Evolutionary conservation across 1,140 invertebrate genomes (phyloP).

Genomic region (Drosophila paulistorum): DNA sequence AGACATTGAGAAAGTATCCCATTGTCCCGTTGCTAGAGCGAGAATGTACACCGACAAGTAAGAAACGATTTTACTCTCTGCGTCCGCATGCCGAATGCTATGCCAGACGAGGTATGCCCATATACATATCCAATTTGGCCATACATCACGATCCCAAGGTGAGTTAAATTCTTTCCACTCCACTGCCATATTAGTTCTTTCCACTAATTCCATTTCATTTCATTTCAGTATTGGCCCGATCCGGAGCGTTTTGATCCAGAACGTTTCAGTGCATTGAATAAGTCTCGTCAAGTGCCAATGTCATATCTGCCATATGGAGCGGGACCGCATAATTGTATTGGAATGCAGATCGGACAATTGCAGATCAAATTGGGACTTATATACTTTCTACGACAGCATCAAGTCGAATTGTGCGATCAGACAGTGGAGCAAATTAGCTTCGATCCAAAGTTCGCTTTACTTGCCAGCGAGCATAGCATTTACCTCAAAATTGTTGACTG

Average conservation of each 20-base stretch:
- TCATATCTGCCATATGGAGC: constrained; percentile 87
- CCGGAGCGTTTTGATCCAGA: constrained; percentile 82
- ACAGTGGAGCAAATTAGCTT: constrained; percentile 70
- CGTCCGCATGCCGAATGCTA: constrained; percentile 73
- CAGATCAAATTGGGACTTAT: constrained; percentile 84
- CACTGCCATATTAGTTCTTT: background rate
- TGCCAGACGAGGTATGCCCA: constrained; percentile 72
- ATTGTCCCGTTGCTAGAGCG: constrained; percentile 73
- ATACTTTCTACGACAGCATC: constrained; percentile 68
- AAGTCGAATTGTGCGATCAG: constrained; percentile 74
- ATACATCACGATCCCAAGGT: constrained; percentile 78
- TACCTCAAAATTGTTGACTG: constrained; percentile 77
- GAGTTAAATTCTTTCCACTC: background rate
- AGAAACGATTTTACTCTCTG: constrained; percentile 75
- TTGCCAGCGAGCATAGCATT: constrained; percentile 72
- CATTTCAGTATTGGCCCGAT: constrained; percentile 75
- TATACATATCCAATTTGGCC: constrained; percentile 75
- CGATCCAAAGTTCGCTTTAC: constrained; percentile 68
- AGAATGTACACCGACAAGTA: constrained; percentile 75
- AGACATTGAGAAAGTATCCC: constrained; percentile 82
- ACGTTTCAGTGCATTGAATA: constrained; percentile 72
- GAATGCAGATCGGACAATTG: constrained; percentile 84
- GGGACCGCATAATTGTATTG: constrained; percentile 86
- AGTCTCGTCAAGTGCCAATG: constrained; percentile 63
- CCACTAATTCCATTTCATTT: background rate